Percentiles rank a stretch among this genome's conserved stretches.
Conservation (phyloP, 2,888 invertebrate genomes). For the Nesidiocoris tenuis region DNA sequence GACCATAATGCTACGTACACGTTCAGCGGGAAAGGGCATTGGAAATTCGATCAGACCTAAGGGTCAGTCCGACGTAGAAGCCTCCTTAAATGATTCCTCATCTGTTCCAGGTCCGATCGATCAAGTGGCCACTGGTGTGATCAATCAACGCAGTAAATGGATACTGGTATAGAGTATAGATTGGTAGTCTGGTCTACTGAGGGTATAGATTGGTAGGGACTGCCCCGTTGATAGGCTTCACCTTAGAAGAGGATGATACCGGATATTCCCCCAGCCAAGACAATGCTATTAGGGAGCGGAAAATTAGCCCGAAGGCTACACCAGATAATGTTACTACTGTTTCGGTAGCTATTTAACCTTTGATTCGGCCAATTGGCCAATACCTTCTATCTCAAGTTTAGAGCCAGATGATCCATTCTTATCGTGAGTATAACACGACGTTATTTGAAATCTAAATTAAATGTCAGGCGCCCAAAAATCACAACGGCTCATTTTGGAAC, state of each 20-base stretch:
- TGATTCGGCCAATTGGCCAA: too few species aligned
- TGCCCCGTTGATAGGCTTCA: neutral
- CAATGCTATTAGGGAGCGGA: neutral
- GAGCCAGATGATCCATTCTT: too few species aligned
- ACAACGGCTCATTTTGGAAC: too few species aligned
- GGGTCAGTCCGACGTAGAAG: neutral
- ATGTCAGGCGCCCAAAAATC: too few species aligned
- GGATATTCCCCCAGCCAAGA: neutral
- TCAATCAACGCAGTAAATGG: neutral
- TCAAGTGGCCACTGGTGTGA: neutral
- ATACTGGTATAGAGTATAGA: too few species aligned
- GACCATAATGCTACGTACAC: neutral
- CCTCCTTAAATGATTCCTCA: neutral
- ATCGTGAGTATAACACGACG: too few species aligned
- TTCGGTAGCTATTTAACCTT: too few species aligned
- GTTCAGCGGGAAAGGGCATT: neutral
- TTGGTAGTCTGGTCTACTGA: too few species aligned
- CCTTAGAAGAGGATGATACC: neutral
- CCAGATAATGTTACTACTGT: too few species aligned
- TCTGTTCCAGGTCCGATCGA: neutral
- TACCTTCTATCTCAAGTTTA: too few species aligned
- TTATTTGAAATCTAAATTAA: too few species aligned
- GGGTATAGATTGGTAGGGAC: neutral
- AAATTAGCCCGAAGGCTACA: too few species aligned
- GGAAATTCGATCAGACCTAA: neutral